Percentiles rank a stretch among this genome's conserved stretches.
Conservation (phyloP, 2,888 invertebrate genomes). For the Pristionchus arcanus region DNA sequence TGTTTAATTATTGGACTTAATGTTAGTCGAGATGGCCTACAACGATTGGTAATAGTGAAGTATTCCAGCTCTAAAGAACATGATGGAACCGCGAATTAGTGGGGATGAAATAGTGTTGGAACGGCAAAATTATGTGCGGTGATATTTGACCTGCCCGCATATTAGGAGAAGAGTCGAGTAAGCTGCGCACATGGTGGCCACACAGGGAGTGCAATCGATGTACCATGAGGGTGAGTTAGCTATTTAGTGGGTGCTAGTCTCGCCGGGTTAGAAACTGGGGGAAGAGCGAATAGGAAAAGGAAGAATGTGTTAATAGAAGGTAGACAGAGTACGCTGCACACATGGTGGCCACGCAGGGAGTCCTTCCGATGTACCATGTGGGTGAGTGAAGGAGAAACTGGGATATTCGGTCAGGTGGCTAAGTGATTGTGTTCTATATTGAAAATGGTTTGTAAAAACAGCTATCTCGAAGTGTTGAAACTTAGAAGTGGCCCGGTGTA, state of each 20-base stretch:
- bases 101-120: neutral
- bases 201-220: too few species aligned
- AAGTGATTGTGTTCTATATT: too few species aligned
- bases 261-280: too few species aligned
- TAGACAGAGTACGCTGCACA: conserved; percentile 9
- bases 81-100: neutral
- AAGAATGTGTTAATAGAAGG: too few species aligned
- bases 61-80: neutral
- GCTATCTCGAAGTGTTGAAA: too few species aligned
- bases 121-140: neutral
- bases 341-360: conserved; percentile 7
- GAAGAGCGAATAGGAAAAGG: neutral
- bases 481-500: too few species aligned
- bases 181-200: conserved; percentile 37
- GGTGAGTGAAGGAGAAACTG: too few species aligned
- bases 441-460: too few species aligned
- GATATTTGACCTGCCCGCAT: neutral
- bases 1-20: too few species aligned
- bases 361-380: neutral
- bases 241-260: too few species aligned
- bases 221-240: conserved; percentile 3
- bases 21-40: too few species aligned
- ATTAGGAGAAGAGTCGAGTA: conserved; percentile 37
- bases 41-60: neutral
- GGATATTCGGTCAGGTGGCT: too few species aligned